Conservation (phyloP, 2,113 vertebrate species). For the Oryzias melastigma region DNA sequence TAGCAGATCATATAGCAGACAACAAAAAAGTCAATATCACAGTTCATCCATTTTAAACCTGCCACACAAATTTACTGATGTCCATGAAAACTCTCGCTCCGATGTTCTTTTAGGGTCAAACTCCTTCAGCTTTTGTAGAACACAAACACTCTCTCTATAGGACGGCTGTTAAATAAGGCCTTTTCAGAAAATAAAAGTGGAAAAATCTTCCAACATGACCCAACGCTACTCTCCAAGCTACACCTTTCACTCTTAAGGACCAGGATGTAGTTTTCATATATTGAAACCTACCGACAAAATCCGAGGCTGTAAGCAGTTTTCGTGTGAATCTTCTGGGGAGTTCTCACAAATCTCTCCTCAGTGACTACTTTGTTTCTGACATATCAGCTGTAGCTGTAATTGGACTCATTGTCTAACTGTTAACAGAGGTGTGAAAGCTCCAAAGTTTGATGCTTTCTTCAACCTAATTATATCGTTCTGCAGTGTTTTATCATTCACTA, state of each 20-base stretch:
- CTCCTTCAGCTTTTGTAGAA: conserved; percentile 2
- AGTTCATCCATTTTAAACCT: background rate
- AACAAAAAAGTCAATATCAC: no score
- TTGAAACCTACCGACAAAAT: background rate
- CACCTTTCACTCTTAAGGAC: background rate
- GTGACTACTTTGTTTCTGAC: background rate
- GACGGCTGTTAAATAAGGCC: background rate
- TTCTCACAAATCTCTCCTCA: background rate
- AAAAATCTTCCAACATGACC: conserved; percentile 9
- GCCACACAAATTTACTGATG: conserved; percentile 2
- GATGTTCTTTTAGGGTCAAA: conserved; percentile 1
- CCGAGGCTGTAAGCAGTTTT: background rate
- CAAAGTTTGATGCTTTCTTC: background rate
- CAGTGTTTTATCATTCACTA: background rate
- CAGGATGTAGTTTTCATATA: background rate
- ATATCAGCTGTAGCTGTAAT: background rate
- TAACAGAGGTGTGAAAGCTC: background rate
- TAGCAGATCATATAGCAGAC: no score
- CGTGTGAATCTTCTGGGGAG: background rate
- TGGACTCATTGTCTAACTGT: background rate
- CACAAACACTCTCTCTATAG: background rate
- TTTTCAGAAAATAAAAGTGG: background rate
- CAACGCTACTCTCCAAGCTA: background rate
- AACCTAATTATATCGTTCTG: conserved; percentile 15
- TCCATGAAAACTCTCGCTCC: background rate